phyloP scores from a whole-genome alignment of 2,113 vertebrate genomes.

The Cyrtonyx montezumae region DNA sequence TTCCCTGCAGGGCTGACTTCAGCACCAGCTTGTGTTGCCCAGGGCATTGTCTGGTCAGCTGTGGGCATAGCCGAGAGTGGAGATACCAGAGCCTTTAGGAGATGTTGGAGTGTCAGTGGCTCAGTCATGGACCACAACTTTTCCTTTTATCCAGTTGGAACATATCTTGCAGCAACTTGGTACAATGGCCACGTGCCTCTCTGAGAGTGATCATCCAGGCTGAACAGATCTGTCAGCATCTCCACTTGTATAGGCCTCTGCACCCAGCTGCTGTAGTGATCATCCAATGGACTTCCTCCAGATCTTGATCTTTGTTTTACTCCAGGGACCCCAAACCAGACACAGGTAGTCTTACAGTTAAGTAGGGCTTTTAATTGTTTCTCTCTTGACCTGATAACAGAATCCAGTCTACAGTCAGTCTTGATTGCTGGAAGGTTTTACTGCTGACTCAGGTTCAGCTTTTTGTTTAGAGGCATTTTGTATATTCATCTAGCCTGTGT shows the following conservation, averaged over 20 bases:
- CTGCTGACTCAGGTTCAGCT: not conserved
- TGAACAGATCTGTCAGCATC: not conserved
- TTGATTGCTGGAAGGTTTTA: not conserved
- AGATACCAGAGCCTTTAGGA: not conserved
- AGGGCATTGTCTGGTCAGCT: not conserved
- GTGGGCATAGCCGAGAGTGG: no score
- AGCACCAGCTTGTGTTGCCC: accelerated
- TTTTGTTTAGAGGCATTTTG: not conserved
- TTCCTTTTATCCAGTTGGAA: not conserved
- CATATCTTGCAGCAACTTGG: not conserved
- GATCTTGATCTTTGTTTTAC: not conserved
- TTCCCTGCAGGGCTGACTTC: not conserved
- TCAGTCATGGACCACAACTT: no score
- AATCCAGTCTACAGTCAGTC: not conserved
- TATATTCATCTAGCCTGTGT: not conserved
- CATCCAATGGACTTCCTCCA: not conserved
- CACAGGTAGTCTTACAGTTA: not conserved
- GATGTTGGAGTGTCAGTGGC: no score
- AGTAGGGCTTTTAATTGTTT: not conserved
- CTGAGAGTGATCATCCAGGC: not conserved
- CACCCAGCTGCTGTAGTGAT: accelerated
- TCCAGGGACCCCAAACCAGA: no score
- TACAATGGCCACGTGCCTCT: not conserved
- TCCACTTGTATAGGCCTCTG: not conserved
- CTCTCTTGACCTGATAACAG: not conserved